Evolutionary conservation across 2,797 vertebrate species (phyloP).

Genomic region (Enteromius radiatus): DNA sequence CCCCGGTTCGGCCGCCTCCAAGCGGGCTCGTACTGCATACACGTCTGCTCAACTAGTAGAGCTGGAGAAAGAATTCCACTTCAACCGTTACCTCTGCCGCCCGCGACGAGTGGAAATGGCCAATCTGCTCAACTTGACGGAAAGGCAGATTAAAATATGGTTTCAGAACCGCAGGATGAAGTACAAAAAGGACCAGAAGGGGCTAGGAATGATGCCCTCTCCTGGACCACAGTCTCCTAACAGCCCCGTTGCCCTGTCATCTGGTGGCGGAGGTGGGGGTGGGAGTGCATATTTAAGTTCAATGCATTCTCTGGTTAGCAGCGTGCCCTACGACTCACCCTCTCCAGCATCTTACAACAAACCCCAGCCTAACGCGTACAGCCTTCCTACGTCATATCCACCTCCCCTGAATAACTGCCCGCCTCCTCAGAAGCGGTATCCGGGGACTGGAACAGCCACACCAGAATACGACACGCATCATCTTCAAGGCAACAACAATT

Average conservation of each 20-base stretch:
- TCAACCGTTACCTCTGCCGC: constrained; percentile 98
- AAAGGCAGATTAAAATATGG: constrained; percentile 99
- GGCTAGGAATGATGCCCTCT: constrained; percentile 94
- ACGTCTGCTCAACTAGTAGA: constrained; percentile 98
- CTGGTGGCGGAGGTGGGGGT: constrained; percentile 69
- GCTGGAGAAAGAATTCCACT: constrained; percentile 99
- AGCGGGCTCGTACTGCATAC: constrained; percentile 96
- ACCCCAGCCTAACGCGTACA: constrained; percentile 90
- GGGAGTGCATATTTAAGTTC: constrained; percentile 92
- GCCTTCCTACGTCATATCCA: constrained; percentile 89
- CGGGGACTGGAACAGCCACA: constrained; percentile 87
- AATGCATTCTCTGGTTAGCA: constrained; percentile 98
- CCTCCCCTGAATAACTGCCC: constrained; percentile 89
- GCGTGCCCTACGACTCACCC: constrained; percentile 91
- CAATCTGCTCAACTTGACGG: constrained; percentile 95
- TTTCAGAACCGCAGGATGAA: constrained; percentile 99
- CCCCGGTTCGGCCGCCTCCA: constrained; percentile 91
- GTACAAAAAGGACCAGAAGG: constrained; percentile 99
- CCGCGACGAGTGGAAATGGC: constrained; percentile 97
- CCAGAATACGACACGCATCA: constrained; percentile 92
- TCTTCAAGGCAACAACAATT: constrained; percentile 91
- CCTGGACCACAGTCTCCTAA: constrained; percentile 94
- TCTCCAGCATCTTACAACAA: constrained; percentile 93
- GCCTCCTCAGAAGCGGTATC: constrained; percentile 92
- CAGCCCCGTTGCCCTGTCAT: constrained; percentile 85